Evolutionary conservation across 2,113 vertebrate species (phyloP), one percentile per base, ranked within the genome.

Genomic region (Chlorodrepanis virens): DNA sequence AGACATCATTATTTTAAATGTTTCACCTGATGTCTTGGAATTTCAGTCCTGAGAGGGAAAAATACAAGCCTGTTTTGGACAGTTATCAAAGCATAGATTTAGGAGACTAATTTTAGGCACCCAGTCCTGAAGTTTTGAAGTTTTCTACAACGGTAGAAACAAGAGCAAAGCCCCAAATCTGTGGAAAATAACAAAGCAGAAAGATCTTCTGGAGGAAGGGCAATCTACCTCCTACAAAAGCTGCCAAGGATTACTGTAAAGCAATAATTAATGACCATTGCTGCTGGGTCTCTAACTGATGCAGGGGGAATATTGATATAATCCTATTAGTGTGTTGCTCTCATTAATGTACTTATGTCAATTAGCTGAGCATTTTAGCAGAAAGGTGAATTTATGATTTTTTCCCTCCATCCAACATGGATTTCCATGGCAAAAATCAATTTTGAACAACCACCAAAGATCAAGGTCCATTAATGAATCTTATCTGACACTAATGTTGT

Each of bases 271-370:
- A 93, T 94, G 96, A 96, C 94, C 93, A 56, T 50, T 93, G 50
- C 81, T 97, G 86, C 82, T 91, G 96, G 93, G 91, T 94, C 95
- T 96, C 96, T 95, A 94, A 92, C 94, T 95, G 92, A 93, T 95
- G 92, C 78, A 94, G 93, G 95, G 92, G 74, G 75, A 96, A 92
- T 97, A 97, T 96, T 97, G 97, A 96, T 96, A 96, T 93, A 98
- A 97, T 96, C 94, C 94, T 97, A 89, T 97, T 96, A 96, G 82
- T 65, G 33, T 81, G 70, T 94, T 93, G 90, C 90, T 96, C 82
- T 97, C 94, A 96, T 97, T 97, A 97, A 97, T 94, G 94, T 94
- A 95, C 93, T 98, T 97, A 97, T 54, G 79, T 96, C 96, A 98
- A 95, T 98, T 98, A 98, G 96, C 89, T 93, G 82, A 97, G 90